Conservation (phyloP, 2,888 invertebrate genomes). For the Euphydryas editha region DNA sequence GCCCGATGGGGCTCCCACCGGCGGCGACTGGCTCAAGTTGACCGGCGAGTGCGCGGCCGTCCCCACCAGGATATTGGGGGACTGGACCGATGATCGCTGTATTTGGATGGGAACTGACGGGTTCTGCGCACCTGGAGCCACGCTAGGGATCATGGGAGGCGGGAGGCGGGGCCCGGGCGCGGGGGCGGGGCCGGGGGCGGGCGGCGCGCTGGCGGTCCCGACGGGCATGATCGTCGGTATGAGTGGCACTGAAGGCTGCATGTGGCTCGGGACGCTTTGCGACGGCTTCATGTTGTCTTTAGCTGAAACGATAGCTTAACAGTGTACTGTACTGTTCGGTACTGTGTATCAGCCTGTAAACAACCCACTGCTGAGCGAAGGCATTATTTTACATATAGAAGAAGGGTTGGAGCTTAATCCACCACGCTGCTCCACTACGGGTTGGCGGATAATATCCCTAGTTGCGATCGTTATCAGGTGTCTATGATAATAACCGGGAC, state of each 20-base stretch:
- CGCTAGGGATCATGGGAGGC: slow-evolving; percentile 2
- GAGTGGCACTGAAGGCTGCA: slow-evolving; percentile 60
- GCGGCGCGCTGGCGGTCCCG: slow-evolving; percentile 54
- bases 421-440: too few relatives aligned
- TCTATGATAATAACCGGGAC: too few relatives aligned
- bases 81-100: slow-evolving; percentile 47
- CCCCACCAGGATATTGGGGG: slow-evolving; percentile 47
- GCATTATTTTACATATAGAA: too few relatives aligned
- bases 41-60: slow-evolving; percentile 54
- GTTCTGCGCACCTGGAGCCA: slow-evolving; percentile 2
- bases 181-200: slow-evolving; percentile 45
- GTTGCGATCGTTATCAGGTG: too few relatives aligned
- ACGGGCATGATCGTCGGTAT: slow-evolving; percentile 66
- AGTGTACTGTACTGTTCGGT: too few relatives aligned
- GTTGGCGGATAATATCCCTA: too few relatives aligned
- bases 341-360: too few relatives aligned
- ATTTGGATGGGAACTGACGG: neutral
- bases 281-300: slow-evolving; percentile 61
- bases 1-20: slow-evolving; percentile 50
- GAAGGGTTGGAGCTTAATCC: too few relatives aligned
- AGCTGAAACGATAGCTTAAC: slow-evolving; percentile 58
- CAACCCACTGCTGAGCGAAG: too few relatives aligned
- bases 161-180: slow-evolving; percentile 15
- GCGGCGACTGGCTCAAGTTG: slow-evolving; percentile 56
- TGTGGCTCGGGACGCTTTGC: slow-evolving; percentile 54